These are phyloP conservation scores for Notodonta dromedarius DNA, from an alignment of 2,888 invertebrate species.

Conservation along the genomic window DNA sequence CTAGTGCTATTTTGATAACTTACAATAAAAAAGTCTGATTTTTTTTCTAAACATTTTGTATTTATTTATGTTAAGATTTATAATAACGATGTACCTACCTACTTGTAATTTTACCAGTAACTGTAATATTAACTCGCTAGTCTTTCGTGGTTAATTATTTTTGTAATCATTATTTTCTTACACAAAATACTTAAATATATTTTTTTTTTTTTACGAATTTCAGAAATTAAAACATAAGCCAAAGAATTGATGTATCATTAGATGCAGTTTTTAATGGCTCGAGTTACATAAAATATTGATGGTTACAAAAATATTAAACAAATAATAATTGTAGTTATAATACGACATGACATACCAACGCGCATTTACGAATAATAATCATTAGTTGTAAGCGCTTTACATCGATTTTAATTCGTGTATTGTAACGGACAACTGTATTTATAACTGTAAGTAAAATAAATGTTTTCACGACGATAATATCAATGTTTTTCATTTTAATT, in stretches of 20 bases:
- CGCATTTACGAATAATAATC: constrained; percentile 62
- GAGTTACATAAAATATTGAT: not conserved
- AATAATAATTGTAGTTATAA: constrained; percentile 25
- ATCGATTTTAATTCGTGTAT: constrained; percentile 56
- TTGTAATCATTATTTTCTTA: constrained; percentile 4
- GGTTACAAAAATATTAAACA: constrained; percentile 47
- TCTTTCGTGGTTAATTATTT: constrained; percentile 27
- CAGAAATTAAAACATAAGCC: not conserved
- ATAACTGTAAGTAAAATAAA: constrained; percentile 57
- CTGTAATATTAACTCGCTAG: constrained; percentile 45
- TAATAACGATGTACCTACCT: not conserved
- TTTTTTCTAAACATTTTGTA: constrained; percentile 9
- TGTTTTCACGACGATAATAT: constrained; percentile 21
- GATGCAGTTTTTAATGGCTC: not conserved
- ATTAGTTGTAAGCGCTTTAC: constrained; percentile 54
- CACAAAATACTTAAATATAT: not conserved
- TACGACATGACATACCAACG: constrained; percentile 67
- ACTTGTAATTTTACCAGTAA: constrained; percentile 30
- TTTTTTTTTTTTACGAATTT: not conserved
- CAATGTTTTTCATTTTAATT: not conserved
- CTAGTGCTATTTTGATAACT: constrained; percentile 29
- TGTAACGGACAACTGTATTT: constrained; percentile 67
- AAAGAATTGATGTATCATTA: not conserved
- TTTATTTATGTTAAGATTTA: constrained; percentile 2
- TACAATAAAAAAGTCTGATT: constrained; percentile 36